These are phyloP conservation scores for Australoheros scitulus DNA, from an alignment of 2,113 vertebrate genomes.

Conservation along the genomic window DNA sequence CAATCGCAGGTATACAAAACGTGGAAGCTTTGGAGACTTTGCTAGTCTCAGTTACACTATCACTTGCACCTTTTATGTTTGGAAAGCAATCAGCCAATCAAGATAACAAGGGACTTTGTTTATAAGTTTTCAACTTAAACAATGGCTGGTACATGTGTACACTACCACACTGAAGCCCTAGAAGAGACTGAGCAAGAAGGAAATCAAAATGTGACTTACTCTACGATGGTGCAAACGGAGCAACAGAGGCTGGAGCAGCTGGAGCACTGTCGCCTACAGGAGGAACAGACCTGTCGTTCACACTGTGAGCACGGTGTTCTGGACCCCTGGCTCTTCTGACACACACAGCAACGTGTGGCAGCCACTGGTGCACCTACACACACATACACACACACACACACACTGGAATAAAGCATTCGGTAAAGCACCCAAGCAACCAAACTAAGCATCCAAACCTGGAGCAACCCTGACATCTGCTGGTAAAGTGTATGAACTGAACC, in stretches of 20 bases:
- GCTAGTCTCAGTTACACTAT: background rate
- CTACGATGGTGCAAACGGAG: slow-evolving; percentile 78
- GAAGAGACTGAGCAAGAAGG: background rate
- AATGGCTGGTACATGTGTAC: background rate
- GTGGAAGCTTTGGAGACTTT: background rate
- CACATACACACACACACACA: background rate
- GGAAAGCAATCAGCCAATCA: background rate
- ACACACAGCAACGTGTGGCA: slow-evolving; percentile 73
- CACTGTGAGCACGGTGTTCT: slow-evolving; percentile 74
- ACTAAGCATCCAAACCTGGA: background rate
- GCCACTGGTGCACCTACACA: slow-evolving; percentile 44
- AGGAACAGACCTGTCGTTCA: slow-evolving; percentile 72
- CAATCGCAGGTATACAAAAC: too few species aligned
- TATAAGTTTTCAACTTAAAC: background rate
- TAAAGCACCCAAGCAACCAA: background rate
- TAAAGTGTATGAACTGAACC: background rate
- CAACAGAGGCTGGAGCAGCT: slow-evolving; percentile 76
- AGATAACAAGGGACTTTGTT: background rate
- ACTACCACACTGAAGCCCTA: background rate
- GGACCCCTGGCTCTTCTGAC: slow-evolving; percentile 65
- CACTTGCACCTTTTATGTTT: background rate
- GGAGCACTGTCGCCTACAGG: slow-evolving; percentile 76
- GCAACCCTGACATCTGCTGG: slow-evolving; percentile 62
- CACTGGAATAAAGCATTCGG: background rate
- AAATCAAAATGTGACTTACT: slow-evolving; percentile 66